Evolutionary conservation across 2,888 invertebrate species (phyloP).

Genomic region (Lamellibrachia satsuma): DNA sequence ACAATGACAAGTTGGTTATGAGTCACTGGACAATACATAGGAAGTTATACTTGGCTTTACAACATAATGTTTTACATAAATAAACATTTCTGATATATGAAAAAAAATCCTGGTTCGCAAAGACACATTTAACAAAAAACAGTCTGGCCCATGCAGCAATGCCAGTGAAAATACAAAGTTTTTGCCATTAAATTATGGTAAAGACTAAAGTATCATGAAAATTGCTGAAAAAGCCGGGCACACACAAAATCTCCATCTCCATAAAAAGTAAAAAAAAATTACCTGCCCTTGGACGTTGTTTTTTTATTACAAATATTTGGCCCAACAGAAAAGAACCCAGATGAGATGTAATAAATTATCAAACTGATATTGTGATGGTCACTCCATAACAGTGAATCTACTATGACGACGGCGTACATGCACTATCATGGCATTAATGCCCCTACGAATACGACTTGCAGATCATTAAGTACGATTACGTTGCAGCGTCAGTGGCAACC

Average conservation of each 20-base stretch:
- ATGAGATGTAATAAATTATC: background rate
- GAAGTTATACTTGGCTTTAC: background rate
- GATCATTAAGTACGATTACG: background rate
- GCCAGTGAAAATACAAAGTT: too few species aligned
- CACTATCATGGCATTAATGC: background rate
- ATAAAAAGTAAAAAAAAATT: too few species aligned
- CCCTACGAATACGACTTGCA: background rate
- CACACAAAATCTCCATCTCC: too few species aligned
- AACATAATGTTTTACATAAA: background rate
- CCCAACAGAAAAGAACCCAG: background rate
- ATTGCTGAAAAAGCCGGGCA: too few species aligned
- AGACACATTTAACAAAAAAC: too few species aligned
- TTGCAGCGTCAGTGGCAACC: constrained; percentile 1
- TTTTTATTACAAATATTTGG: background rate
- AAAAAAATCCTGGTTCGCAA: too few species aligned
- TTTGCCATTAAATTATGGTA: too few species aligned
- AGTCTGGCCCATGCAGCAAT: too few species aligned
- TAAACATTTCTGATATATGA: background rate
- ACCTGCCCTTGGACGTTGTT: too few species aligned
- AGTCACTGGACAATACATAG: background rate
- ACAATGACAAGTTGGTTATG: background rate
- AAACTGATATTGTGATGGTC: background rate
- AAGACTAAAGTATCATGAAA: too few species aligned
- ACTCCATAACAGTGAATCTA: background rate
- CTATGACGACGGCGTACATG: background rate